Percentiles rank a stretch among this genome's conserved stretches.
Conservation (phyloP, 2,888 invertebrate species). For the Polymixis lichenea region DNA sequence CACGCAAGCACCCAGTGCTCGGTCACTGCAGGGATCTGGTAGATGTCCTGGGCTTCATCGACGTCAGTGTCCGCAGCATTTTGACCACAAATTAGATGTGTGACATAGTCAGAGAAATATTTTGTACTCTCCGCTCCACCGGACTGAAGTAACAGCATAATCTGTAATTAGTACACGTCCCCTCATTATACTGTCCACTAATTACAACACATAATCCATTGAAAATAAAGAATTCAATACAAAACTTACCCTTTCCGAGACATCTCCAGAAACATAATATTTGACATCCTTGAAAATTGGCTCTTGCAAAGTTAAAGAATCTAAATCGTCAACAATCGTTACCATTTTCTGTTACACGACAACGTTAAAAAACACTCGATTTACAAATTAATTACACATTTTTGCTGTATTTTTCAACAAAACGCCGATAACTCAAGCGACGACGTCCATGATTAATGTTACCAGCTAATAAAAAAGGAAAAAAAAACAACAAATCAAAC, state of each 20-base stretch:
- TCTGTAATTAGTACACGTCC: constrained; percentile 89
- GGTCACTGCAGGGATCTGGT: constrained; percentile 97
- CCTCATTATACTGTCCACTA: constrained; percentile 56
- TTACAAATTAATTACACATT: constrained; percentile 80
- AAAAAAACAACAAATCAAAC: background rate
- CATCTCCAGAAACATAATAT: constrained; percentile 95
- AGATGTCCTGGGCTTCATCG: constrained; percentile 97
- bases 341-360: constrained; percentile 85
- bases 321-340: constrained; percentile 90
- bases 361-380: constrained; percentile 68
- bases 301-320: constrained; percentile 89
- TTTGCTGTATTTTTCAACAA: constrained; percentile 76
- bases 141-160: constrained; percentile 94
- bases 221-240: constrained; percentile 75
- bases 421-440: constrained; percentile 79
- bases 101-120: constrained; percentile 97
- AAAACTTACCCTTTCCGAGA: constrained; percentile 93
- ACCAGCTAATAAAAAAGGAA: constrained; percentile 57
- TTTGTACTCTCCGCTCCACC: constrained; percentile 97
- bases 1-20: constrained; percentile 96
- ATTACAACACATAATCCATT: constrained; percentile 72
- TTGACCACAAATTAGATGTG: constrained; percentile 97
- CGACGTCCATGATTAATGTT: constrained; percentile 85
- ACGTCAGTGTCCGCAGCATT: constrained; percentile 96
- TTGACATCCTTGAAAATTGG: constrained; percentile 95